phyloP scores from a whole-genome alignment of 1,140 invertebrate species.

The Diuraphis noxia region DNA sequence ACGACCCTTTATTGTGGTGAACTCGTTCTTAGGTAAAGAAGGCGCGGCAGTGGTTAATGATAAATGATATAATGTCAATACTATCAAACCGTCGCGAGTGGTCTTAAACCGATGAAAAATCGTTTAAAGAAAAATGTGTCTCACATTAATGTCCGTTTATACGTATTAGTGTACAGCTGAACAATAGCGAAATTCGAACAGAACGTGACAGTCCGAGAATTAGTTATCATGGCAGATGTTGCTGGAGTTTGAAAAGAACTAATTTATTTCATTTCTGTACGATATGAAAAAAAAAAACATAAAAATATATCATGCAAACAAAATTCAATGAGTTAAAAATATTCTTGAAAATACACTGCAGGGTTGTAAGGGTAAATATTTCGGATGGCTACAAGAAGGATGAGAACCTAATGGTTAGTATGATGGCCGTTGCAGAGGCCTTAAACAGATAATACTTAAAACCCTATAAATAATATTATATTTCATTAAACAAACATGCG shows the following conservation, averaged over 20 bases:
- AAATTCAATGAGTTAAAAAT: background rate
- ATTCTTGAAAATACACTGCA: background rate
- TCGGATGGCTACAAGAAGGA: background rate
- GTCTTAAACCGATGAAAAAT: slow-evolving; percentile 29
- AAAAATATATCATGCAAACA: background rate
- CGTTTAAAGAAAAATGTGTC: background rate
- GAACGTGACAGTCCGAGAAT: background rate
- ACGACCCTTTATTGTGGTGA: background rate
- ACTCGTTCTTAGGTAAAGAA: background rate
- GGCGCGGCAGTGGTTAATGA: background rate
- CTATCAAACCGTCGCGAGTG: background rate
- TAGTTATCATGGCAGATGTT: background rate
- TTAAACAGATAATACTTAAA: background rate
- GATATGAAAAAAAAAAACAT: background rate
- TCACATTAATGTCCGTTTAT: background rate
- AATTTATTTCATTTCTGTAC: background rate
- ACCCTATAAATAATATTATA: background rate
- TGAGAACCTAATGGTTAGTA: background rate
- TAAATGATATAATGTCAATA: slow-evolving; percentile 30
- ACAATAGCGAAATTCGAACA: background rate
- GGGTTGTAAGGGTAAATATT: background rate
- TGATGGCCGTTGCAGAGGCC: background rate
- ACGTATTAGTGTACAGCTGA: background rate
- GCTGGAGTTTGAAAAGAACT: background rate
- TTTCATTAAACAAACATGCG: background rate